Conservation (phyloP, 1,140 invertebrate species). For the Cyphomyrmex costatus region DNA sequence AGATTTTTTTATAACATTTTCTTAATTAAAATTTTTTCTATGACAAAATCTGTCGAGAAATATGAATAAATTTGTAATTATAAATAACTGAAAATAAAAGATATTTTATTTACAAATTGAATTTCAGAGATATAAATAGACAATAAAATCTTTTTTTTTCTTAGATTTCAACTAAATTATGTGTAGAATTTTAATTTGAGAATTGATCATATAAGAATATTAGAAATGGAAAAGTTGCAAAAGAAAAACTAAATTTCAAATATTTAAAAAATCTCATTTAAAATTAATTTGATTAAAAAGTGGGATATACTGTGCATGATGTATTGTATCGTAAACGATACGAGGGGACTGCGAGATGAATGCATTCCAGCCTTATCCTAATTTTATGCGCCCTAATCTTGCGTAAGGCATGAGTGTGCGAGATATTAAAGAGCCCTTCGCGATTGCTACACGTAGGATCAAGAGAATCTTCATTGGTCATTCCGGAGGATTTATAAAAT, state of each 20-base stretch:
- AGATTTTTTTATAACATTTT: neutral
- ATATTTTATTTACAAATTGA: conserved; percentile 7
- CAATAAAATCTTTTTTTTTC: neutral
- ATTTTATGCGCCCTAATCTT: conserved; percentile 72
- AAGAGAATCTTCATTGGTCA: conserved; percentile 21
- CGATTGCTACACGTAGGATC: conserved; percentile 36
- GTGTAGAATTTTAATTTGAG: neutral
- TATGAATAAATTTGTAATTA: conserved; percentile 12
- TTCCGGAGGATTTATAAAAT: conserved; percentile 71
- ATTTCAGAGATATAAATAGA: neutral
- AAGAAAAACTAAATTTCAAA: neutral
- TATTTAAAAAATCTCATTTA: neutral
- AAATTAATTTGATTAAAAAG: conserved; percentile 26
- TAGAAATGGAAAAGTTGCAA: neutral
- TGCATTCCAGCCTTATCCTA: conserved; percentile 74
- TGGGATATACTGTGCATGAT: neutral
- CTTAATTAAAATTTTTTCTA: conserved; percentile 9
- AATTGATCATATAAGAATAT: neutral
- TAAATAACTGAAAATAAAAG: conserved; percentile 8
- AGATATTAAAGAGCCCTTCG: conserved; percentile 34
- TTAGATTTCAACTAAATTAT: neutral
- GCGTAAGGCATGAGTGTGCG: conserved; percentile 62
- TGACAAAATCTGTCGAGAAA: neutral
- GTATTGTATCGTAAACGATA: conserved; percentile 34
- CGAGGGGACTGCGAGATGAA: conserved; percentile 27